These are phyloP conservation scores for Gopherus flavomarginatus DNA, from an alignment of 2,113 vertebrate species.

Conservation along the genomic window DNA sequence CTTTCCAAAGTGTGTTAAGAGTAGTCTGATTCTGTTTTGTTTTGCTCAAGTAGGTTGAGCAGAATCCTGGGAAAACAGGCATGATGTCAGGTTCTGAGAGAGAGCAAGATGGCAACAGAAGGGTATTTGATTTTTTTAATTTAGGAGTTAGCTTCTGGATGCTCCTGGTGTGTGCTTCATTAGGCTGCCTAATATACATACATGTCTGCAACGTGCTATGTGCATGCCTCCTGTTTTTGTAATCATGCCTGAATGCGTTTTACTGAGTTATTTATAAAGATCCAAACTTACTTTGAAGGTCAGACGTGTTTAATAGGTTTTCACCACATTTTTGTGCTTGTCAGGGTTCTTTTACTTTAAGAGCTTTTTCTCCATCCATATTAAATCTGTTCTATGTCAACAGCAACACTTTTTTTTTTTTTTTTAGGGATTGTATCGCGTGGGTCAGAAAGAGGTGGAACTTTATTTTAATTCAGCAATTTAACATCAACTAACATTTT, in stretches of 20 bases:
- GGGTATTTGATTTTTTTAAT: slow-evolving; percentile 58
- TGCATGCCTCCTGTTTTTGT: slow-evolving; percentile 12
- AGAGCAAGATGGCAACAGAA: slow-evolving; percentile 66
- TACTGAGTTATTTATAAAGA: neutral
- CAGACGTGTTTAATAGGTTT: neutral
- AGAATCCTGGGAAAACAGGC: slow-evolving; percentile 62
- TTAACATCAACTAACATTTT: neutral
- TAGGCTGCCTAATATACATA: neutral
- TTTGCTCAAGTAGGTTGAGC: slow-evolving; percentile 77
- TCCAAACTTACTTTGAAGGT: slow-evolving; percentile 7
- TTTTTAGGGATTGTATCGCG: neutral
- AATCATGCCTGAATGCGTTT: neutral
- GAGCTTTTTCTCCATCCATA: neutral
- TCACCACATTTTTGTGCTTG: neutral
- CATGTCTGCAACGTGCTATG: slow-evolving; percentile 1
- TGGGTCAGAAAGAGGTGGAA: neutral
- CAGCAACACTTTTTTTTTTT: slow-evolving; percentile 12
- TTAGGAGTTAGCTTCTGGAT: slow-evolving; percentile 10
- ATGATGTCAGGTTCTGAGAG: slow-evolving; percentile 74
- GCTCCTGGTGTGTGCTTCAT: neutral
- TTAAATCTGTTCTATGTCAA: neutral
- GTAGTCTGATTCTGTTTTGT: slow-evolving; percentile 72
- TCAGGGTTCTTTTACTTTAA: neutral
- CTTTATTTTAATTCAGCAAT: neutral
- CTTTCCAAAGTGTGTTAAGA: slow-evolving; percentile 18